phyloP scores from a whole-genome alignment of 2,888 invertebrate genomes.

The Stomorhina lunata region DNA sequence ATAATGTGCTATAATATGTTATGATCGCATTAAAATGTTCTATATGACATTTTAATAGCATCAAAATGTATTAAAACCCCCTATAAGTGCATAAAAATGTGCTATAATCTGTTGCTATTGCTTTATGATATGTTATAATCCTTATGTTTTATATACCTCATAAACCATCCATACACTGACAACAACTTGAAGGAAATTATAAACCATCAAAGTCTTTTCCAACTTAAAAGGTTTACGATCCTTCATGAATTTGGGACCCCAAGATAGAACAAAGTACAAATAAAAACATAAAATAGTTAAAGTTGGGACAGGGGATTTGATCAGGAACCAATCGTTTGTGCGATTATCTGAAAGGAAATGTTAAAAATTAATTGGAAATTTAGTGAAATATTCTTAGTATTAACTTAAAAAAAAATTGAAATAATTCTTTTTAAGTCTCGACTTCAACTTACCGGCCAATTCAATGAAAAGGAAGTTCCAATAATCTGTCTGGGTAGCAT shows the following conservation, averaged over 20 bases:
- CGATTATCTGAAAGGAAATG: constrained; percentile 72
- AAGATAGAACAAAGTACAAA: constrained; percentile 86
- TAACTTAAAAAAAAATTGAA: too few species aligned
- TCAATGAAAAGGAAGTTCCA: constrained; percentile 85
- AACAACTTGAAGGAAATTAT: constrained; percentile 93
- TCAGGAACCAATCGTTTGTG: constrained; percentile 84
- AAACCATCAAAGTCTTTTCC: constrained; percentile 88
- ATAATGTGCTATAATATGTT: too few species aligned
- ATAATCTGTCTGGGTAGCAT: constrained; percentile 82
- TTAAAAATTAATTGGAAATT: too few species aligned
- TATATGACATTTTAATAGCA: background rate
- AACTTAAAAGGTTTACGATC: constrained; percentile 91
- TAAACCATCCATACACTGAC: constrained; percentile 89
- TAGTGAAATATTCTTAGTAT: too few species aligned
- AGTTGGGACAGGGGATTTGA: constrained; percentile 86
- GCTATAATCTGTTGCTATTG: too few species aligned
- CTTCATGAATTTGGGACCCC: constrained; percentile 94
- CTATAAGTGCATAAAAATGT: too few species aligned
- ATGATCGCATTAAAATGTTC: too few species aligned
- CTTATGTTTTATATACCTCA: too few species aligned
- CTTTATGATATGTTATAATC: too few species aligned
- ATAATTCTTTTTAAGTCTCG: too few species aligned
- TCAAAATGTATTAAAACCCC: too few species aligned
- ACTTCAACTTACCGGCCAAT: constrained; percentile 83
- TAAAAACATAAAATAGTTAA: constrained; percentile 85